Conservation (phyloP, 1,140 invertebrate species). For the Lucilia cuprina region DNA sequence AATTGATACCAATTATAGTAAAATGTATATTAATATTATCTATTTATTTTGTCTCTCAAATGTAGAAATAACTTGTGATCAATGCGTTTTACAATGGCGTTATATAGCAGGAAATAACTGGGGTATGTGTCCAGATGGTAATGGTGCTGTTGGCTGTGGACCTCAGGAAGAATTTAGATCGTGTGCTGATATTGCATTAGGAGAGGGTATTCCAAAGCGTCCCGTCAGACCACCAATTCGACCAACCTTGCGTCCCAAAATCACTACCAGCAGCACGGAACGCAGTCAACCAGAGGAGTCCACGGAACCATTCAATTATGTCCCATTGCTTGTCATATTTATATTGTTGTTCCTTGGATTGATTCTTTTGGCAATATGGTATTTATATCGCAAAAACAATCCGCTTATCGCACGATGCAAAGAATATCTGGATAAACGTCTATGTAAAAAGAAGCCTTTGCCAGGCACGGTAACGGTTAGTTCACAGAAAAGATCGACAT, state of each 20-base stretch:
- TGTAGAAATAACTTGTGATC: conserved; percentile 70
- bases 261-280: conserved; percentile 36
- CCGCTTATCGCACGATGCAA: neutral
- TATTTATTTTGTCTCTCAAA: neutral
- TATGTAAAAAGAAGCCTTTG: neutral
- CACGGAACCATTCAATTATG: conserved; percentile 47
- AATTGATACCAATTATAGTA: no score
- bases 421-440: neutral
- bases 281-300: conserved; percentile 31
- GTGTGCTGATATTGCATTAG: conserved; percentile 81
- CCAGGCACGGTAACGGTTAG: neutral
- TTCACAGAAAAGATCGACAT: neutral
- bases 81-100: conserved; percentile 84
- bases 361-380: conserved; percentile 45
- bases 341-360: conserved; percentile 63
- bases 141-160: conserved; percentile 79
- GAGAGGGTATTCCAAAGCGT: conserved; percentile 57
- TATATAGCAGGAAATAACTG: conserved; percentile 84
- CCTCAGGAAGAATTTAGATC: conserved; percentile 87
- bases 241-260: conserved; percentile 43
- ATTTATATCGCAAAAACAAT: conserved; percentile 63
- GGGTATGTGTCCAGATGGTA: conserved; percentile 76
- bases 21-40: no score
- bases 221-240: conserved; percentile 45
- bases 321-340: conserved; percentile 61